A percentile compares a stretch with the other conserved stretches of the same genome.
Evolutionary conservation across 2,888 invertebrate species (phyloP).

Genomic region (Morpho helenor): DNA sequence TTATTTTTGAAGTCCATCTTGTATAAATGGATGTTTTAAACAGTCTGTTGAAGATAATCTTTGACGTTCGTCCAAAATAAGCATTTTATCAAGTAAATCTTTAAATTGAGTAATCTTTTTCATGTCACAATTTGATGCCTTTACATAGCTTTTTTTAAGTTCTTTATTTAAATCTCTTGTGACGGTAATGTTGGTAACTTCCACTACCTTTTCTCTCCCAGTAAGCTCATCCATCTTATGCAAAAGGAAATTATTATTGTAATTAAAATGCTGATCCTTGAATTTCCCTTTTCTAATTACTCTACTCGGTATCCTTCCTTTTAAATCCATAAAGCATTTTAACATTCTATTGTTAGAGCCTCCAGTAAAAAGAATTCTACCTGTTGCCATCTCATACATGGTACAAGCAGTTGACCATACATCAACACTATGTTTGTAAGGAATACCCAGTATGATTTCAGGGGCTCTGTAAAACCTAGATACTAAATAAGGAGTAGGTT

Average conservation of each 20-base stretch:
- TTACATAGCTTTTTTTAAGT: conserved; percentile 88
- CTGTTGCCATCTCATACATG: conserved; percentile 97
- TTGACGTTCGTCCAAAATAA: conserved; percentile 93
- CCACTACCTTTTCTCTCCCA: conserved; percentile 96
- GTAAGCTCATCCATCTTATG: conserved; percentile 98
- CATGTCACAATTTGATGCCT: conserved; percentile 89
- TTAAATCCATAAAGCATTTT: conserved; percentile 98
- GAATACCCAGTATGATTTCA: conserved; percentile 98
- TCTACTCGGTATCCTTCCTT: conserved; percentile 98
- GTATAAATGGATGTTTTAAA: conserved; percentile 94
- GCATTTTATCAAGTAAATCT: conserved; percentile 94
- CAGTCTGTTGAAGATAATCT: conserved; percentile 93
- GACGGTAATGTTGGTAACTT: conserved; percentile 90
- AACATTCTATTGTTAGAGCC: conserved; percentile 99
- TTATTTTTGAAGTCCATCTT: conserved; percentile 47
- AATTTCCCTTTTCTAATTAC: conserved; percentile 95
- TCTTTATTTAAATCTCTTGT: conserved; percentile 93
- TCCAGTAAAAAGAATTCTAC: conserved; percentile 98
- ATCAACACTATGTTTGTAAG: conserved; percentile 97
- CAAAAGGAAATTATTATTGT: conserved; percentile 96
- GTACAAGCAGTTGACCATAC: conserved; percentile 99
- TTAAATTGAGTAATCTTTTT: conserved; percentile 94
- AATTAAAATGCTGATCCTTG: conserved; percentile 98
- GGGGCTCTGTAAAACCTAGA: conserved; percentile 99
- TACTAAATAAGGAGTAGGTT: conserved; percentile 98